phyloP scores from a whole-genome alignment of 2,888 invertebrate genomes.

The Callimorpha dominula region DNA sequence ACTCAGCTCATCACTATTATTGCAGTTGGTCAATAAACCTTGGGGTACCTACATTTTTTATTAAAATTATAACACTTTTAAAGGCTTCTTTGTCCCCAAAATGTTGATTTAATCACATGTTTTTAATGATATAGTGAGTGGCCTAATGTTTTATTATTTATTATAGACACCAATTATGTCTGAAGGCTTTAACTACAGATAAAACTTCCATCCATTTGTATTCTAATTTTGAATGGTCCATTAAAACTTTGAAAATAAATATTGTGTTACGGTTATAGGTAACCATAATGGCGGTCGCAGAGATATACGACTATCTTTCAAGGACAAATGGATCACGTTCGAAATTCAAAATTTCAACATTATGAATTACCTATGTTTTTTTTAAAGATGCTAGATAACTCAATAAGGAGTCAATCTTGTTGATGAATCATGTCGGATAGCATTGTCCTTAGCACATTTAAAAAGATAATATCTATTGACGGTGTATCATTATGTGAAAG shows the following conservation, averaged over 20 bases:
- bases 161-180: background rate
- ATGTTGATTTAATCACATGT: too few relatives aligned
- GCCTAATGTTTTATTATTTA: background rate
- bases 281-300: background rate
- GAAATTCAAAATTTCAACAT: conserved; percentile 47
- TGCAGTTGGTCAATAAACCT: too few relatives aligned
- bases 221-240: background rate
- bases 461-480: conserved; percentile 1
- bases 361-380: conserved; percentile 39
- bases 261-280: background rate
- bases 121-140: background rate
- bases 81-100: too few relatives aligned
- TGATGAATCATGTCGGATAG: conserved; percentile 6
- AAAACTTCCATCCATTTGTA: background rate
- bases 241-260: background rate
- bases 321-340: conserved; percentile 59
- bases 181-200: background rate
- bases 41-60: too few relatives aligned
- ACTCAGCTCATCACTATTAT: too few relatives aligned
- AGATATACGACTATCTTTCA: conserved; percentile 44
- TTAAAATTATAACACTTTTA: too few relatives aligned
- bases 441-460: conserved; percentile 15
- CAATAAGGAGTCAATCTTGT: conserved; percentile 29
- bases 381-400: conserved; percentile 35
- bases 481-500: background rate